Evolutionary conservation across 2,797 vertebrate species (phyloP), one percentile per base, ranked within the genome.

Genomic region (Notoglanidium macrostoma): DNA sequence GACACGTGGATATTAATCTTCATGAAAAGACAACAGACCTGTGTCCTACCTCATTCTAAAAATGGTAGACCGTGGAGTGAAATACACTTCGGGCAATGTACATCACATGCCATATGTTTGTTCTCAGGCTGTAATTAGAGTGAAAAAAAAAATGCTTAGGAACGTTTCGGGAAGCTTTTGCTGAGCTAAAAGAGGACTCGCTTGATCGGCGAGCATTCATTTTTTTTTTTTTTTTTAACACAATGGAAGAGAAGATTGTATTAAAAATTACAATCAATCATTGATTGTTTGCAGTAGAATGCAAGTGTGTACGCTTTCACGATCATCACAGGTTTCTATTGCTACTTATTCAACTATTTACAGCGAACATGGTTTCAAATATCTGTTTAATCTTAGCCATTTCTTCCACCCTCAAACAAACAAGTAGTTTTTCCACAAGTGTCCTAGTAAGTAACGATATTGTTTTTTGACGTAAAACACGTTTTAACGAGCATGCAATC

Each of bases 1-100:
- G 85, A 91, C 86, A 79, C 59, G 70, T 72, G 68, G 90, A 92
- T 90, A 95, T 94, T 93, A 94, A 94, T 95, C 93, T 92, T 94
- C 86, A 92, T 94, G 92, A 93, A 92, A 91, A 91, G 89, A 92
- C 91, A 94, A 90, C 85, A 89, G 86, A 77, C 76, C 77, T 81
- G 85, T 90, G 84, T 90, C 92, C 90, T 90, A 82, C 87, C 65
- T 88, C 51, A 85, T 91, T 89, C 89, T 92, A 93, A 93, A 92
- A 90, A 88, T 77, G 84, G 85, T 15, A 87, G 87, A 84, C 40
- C 15, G 54, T 23, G 17, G 29, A 86, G 77, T 74, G 82, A 85
- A 79, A 85, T 79, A 51, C n/a, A n/a, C 79, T 51, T 67, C 55
- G 83, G 78, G 78, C 51, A 51, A 57, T 17, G 59, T 85, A 76